Evolutionary conservation across 2,113 vertebrate species (phyloP), one percentile per base, ranked within the genome.

Genomic region (Saiga tatarica): DNA sequence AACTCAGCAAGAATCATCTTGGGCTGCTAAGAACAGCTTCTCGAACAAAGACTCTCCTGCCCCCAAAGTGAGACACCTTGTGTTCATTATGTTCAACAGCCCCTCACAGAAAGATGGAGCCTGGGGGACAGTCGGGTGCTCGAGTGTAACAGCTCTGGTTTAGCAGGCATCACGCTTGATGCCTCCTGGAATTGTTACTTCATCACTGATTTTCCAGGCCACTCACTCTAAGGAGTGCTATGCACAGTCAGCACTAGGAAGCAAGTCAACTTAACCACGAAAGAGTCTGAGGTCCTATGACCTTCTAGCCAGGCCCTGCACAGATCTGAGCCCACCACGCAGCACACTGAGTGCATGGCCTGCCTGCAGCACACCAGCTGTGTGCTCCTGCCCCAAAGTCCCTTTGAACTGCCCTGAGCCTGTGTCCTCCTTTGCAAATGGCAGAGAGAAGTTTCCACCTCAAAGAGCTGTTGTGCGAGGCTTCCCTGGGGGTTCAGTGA

Each of bases 91-190:
- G 4, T 33, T 50, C 21, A 25, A 42, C 1, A 23, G 33, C 9
- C 7, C 78, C 57, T 25, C 62, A 33, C 16, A 36, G 45, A 33
- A 83, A 78, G 62, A 33, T 2, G 9, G 76, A 88, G 30, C 0
- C 1, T 12, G 10, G 10, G 28, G 42, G 47, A 7, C 52, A 71
- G 50, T 28, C 57, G 23, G 14, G 92, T 2, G 5, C 59, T 71
- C 3, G 0, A 0, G 25, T 8, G 2, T 1, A 13, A 23, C 15
- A 33, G 23, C 7, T 30, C 60, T 1, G 6, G 83, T 16, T n/a
- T 30, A 28, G 25, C 4, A 55, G 33, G 19, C 55, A 33, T 28
- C 21, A 8, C 9, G 1, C 42, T 78, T 53, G 30, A 4, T 11
- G 28, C 39, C 39, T 78, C 55, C 42, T 36, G 52, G 64, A n/a